Conservation (phyloP, 1,140 invertebrate genomes). For the Pogonomyrmex barbatus region DNA sequence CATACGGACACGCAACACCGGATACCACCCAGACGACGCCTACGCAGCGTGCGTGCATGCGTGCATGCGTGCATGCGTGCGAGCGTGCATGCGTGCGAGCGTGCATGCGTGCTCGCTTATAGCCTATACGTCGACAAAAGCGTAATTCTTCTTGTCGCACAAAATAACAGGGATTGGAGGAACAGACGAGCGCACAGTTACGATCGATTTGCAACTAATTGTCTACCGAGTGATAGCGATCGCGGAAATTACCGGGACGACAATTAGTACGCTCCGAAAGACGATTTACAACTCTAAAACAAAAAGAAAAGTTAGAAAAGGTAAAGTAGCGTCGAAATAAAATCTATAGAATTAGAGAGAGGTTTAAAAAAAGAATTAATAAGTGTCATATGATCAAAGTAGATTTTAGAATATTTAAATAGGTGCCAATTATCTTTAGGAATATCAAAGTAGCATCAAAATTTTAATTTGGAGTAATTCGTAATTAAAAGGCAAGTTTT, state of each 20-base stretch:
- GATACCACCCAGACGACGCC: conserved; percentile 83
- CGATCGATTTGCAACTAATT: conserved; percentile 35
- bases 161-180: conserved; percentile 23
- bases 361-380: too few relatives aligned
- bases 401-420: too few relatives aligned
- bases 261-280: background rate
- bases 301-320: too few relatives aligned
- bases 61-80: conserved; percentile 52
- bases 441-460: too few relatives aligned
- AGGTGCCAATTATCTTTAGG: too few relatives aligned
- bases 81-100: conserved; percentile 58
- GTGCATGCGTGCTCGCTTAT: conserved; percentile 48
- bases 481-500: background rate
- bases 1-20: conserved; percentile 80
- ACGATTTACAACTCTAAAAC: background rate
- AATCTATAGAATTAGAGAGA: background rate
- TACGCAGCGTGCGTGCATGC: conserved; percentile 69
- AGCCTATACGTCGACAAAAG: conserved; percentile 32
- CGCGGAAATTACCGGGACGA: background rate
- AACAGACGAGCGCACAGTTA: background rate
- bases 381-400: too few relatives aligned
- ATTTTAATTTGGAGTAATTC: too few relatives aligned
- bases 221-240: background rate
- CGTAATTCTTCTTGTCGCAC: conserved; percentile 8
- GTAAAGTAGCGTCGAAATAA: background rate